Evolutionary conservation across 2,888 invertebrate species (phyloP).

Genomic region (Lasioglossum malachurum): DNA sequence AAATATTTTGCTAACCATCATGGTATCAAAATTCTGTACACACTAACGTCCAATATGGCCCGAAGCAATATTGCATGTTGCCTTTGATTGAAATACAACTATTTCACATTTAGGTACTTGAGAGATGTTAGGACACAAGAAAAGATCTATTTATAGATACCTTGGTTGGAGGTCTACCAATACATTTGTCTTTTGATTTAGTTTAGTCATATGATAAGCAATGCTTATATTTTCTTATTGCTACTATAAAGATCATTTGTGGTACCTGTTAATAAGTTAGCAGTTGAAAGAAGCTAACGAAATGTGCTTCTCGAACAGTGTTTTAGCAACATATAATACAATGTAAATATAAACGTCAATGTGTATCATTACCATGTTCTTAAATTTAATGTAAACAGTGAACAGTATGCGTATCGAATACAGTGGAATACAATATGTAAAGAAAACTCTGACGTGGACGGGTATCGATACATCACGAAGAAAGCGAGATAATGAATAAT

Average conservation of each 20-base stretch:
- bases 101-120: conserved; percentile 75
- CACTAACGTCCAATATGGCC: conserved; percentile 37
- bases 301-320: neutral
- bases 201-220: conserved; percentile 50
- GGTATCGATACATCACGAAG: neutral
- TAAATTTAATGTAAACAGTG: neutral
- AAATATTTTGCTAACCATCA: conserved; percentile 36
- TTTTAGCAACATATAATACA: neutral
- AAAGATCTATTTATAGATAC: conserved; percentile 82
- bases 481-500: conserved; percentile 6
- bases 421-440: neutral
- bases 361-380: neutral
- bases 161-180: conserved; percentile 82
- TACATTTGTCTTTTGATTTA: conserved; percentile 68
- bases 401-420: neutral
- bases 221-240: conserved; percentile 12
- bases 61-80: conserved; percentile 42
- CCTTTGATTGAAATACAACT: conserved; percentile 60
- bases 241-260: neutral
- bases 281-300: conserved; percentile 13
- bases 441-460: neutral
- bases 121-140: conserved; percentile 76
- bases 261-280: neutral
- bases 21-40: conserved; percentile 27
- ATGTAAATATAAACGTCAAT: conserved; percentile 13